A percentile compares a stretch with the other conserved stretches of the same genome.
Conservation (phyloP, 2,113 vertebrate species). For the Passerina amoena region DNA sequence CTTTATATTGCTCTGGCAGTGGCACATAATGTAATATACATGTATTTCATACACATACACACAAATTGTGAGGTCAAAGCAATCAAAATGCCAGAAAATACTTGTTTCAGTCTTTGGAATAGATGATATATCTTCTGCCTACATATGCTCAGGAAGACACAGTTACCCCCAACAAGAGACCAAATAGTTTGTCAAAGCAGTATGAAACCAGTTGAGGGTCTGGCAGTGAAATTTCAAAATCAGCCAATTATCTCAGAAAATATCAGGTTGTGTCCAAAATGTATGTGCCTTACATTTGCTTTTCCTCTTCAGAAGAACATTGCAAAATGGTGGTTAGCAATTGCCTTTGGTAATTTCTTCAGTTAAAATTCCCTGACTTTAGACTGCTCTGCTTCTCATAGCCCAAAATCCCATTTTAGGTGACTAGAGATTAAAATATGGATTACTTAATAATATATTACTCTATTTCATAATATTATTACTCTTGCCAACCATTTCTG, state of each 20-base stretch:
- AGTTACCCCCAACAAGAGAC: background rate
- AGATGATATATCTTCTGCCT: background rate
- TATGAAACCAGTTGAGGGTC: background rate
- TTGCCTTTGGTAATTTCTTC: background rate
- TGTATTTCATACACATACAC: background rate
- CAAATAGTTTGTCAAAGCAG: background rate
- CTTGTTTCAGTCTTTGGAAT: background rate
- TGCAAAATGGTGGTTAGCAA: background rate
- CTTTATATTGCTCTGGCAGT: background rate
- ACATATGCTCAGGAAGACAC: background rate
- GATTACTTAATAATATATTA: background rate
- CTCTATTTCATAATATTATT: background rate
- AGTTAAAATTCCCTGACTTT: background rate
- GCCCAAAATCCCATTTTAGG: background rate
- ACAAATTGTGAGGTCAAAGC: background rate
- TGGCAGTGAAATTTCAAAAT: background rate
- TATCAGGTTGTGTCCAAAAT: background rate
- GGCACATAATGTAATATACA: fast-evolving
- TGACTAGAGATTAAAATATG: background rate
- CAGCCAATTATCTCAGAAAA: background rate
- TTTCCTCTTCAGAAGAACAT: background rate
- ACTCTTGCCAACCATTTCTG: background rate
- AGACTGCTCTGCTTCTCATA: background rate
- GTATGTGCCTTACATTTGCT: background rate
- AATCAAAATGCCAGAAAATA: background rate